A percentile compares a stretch with the other conserved stretches of the same genome.
Conservation (phyloP, 2,797 vertebrate genomes). For the Mus minutoides region DNA sequence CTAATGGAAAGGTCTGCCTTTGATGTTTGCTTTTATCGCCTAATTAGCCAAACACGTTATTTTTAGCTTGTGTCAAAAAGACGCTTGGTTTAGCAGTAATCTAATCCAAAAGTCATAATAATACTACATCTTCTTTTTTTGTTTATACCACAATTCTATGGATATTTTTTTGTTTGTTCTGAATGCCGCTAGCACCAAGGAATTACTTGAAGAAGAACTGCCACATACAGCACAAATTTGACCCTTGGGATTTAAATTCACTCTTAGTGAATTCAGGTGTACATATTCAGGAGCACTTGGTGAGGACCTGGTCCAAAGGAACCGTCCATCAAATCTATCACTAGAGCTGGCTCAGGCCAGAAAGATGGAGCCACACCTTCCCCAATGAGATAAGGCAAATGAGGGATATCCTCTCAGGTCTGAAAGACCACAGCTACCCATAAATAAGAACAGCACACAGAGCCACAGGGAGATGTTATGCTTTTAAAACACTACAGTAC, state of each 20-base stretch:
- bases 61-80: slow-evolving; percentile 55
- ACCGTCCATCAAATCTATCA: neutral
- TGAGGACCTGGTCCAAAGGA: neutral
- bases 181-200: slow-evolving; percentile 1
- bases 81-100: slow-evolving; percentile 57
- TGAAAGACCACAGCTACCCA: neutral
- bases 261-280: neutral
- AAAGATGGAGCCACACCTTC: neutral
- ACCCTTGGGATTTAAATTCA: neutral
- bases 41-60: slow-evolving; percentile 44
- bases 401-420: neutral
- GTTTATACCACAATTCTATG: slow-evolving; percentile 21
- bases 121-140: slow-evolving; percentile 41
- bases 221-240: slow-evolving; percentile 12
- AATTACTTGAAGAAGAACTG: slow-evolving; percentile 35
- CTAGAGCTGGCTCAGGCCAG: neutral
- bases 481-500: neutral
- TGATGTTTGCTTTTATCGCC: slow-evolving; percentile 32
- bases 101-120: slow-evolving; percentile 35
- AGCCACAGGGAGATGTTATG: neutral
- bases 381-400: neutral
- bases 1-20: slow-evolving; percentile 19
- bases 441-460: neutral
- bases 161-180: slow-evolving; percentile 47
- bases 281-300: neutral